Conservation (phyloP, 2,888 invertebrate species). For the Criorhina ranunculi region DNA sequence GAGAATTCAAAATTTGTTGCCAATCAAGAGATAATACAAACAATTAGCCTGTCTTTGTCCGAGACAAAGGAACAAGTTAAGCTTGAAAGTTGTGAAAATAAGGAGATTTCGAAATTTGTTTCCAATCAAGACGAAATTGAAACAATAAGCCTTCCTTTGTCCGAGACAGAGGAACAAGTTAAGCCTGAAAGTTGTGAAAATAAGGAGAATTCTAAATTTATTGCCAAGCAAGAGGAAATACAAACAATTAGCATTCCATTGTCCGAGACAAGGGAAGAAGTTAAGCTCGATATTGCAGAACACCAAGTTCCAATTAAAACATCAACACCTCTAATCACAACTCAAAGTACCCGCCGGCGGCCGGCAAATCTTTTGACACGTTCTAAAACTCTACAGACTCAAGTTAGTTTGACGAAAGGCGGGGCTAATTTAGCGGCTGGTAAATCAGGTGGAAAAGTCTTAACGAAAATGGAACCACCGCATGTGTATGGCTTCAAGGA, state of each 20-base stretch:
- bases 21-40: not conserved
- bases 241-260: constrained; percentile 4
- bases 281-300: constrained; percentile 18
- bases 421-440: constrained; percentile 34
- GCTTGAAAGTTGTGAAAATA: constrained; percentile 36
- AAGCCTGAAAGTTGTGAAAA: constrained; percentile 35
- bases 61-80: constrained; percentile 18
- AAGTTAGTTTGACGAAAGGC: constrained; percentile 34
- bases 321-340: constrained; percentile 4
- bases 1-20: constrained; percentile 47
- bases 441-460: constrained; percentile 11
- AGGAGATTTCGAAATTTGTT: constrained; percentile 53
- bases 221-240: not conserved
- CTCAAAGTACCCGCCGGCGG: constrained; percentile 38
- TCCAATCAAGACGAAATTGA: not conserved
- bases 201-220: constrained; percentile 61
- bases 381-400: constrained; percentile 9
- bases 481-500: constrained; percentile 80
- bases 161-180: constrained; percentile 14
- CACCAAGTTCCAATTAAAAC: constrained; percentile 31
- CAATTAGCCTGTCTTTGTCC: constrained; percentile 13
- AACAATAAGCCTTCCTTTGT: constrained; percentile 8
- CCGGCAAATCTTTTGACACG: constrained; percentile 59
- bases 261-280: constrained; percentile 9
- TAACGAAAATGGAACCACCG: constrained; percentile 74